Evolutionary conservation across 2,797 vertebrate species (phyloP).

Genomic region (Notolepis coatsorum): DNA sequence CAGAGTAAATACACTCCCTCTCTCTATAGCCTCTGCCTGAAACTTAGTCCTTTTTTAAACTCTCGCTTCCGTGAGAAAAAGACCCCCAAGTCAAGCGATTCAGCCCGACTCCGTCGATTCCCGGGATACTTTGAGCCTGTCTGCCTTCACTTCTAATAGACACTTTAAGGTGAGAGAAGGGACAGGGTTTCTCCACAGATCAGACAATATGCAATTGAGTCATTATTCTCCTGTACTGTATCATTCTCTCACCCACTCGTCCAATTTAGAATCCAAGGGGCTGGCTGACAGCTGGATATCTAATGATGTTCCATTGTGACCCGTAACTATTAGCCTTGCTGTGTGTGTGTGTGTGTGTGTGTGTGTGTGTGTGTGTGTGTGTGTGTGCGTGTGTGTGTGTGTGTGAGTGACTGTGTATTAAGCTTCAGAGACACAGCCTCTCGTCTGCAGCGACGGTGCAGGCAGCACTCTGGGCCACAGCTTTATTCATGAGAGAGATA

Average conservation of each 20-base stretch:
- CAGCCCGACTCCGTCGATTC: slow-evolving; percentile 39
- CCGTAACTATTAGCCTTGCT: slow-evolving; percentile 64
- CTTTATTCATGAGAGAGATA: slow-evolving; percentile 70
- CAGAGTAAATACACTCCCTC: slow-evolving; percentile 65
- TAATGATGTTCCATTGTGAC: slow-evolving; percentile 78
- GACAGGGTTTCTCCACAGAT: slow-evolving; percentile 43
- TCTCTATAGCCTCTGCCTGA: slow-evolving; percentile 34
- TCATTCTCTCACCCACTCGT: slow-evolving; percentile 66
- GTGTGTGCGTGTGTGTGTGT: slow-evolving; percentile 49
- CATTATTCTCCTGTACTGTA: slow-evolving; percentile 59
- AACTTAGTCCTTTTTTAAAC: slow-evolving; percentile 49
- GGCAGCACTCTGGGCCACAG: slow-evolving; percentile 70
- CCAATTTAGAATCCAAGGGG: slow-evolving; percentile 74
- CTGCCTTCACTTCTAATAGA: slow-evolving; percentile 58
- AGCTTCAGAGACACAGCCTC: slow-evolving; percentile 65
- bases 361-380: slow-evolving; percentile 26
- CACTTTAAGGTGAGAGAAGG: slow-evolving; percentile 60
- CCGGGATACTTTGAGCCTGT: slow-evolving; percentile 39
- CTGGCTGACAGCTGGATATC: slow-evolving; percentile 72
- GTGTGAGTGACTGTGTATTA: slow-evolving; percentile 46
- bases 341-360: slow-evolving; percentile 1
- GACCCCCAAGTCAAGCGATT: slow-evolving; percentile 25
- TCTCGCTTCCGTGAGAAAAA: slow-evolving; percentile 50
- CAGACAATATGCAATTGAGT: slow-evolving; percentile 70
- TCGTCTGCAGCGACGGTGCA: slow-evolving; percentile 83